These are phyloP conservation scores for Halictus ligatus DNA, from an alignment of 2,888 invertebrate species.

Conservation along the genomic window DNA sequence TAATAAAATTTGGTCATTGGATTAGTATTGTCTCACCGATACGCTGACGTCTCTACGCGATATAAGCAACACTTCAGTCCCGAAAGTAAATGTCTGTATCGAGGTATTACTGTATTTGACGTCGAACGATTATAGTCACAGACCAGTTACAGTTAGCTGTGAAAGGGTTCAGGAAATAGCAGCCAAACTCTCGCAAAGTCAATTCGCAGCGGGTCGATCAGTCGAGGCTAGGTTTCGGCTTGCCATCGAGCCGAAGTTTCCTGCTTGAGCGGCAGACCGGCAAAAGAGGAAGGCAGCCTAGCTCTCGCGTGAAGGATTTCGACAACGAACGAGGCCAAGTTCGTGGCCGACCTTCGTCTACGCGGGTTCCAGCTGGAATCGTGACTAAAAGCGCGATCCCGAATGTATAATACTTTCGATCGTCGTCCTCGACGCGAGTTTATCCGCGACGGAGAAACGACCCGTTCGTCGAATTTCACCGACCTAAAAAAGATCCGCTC, in stretches of 20 bases:
- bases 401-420: conserved; percentile 73
- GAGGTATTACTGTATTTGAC: neutral
- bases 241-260: neutral
- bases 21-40: too few species aligned
- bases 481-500: conserved; percentile 77
- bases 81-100: neutral
- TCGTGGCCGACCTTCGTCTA: conserved; percentile 54
- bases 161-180: conserved; percentile 5
- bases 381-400: conserved; percentile 67
- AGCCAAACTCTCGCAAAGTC: neutral
- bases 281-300: conserved; percentile 10
- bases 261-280: conserved; percentile 36
- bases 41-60: too few species aligned
- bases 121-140: neutral
- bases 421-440: conserved; percentile 35
- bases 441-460: conserved; percentile 66
- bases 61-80: neutral
- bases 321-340: conserved; percentile 55
- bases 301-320: conserved; percentile 22
- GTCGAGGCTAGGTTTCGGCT: neutral
- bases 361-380: conserved; percentile 51
- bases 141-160: neutral
- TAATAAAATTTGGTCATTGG: neutral
- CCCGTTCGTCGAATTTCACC: conserved; percentile 77
- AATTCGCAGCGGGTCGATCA: conserved; percentile 13